These are phyloP conservation scores for Mnemiopsis leidyi DNA, from an alignment of 37 sponge, comb jelly and placozoan genomes.

Conservation along the genomic window DNA sequence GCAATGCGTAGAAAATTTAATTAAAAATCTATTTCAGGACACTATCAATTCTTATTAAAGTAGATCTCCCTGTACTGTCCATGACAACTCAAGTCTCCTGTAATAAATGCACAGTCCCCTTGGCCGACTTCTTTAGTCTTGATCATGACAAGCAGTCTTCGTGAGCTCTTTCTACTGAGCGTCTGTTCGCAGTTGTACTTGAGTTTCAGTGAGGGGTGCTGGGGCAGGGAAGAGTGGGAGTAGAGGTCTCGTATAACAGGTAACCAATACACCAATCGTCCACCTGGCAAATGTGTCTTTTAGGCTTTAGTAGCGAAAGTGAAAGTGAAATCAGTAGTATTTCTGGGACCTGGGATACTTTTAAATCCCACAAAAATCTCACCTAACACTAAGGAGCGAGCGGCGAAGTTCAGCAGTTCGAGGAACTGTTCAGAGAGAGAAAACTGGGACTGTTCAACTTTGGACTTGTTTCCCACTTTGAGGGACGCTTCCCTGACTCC, in stretches of 20 bases:
- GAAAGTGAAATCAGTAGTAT: background rate
- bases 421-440: constrained; percentile 39
- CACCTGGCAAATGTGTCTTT: background rate
- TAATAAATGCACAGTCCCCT: background rate
- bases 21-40: no score
- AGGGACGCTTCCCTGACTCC: constrained; percentile 58
- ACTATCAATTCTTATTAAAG: constrained; percentile 12
- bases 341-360: no score
- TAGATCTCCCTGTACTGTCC: constrained; percentile 41
- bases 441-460: constrained; percentile 6
- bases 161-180: constrained; percentile 35
- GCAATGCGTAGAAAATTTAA: no score
- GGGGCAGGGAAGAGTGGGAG: background rate
- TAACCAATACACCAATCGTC: constrained; percentile 60
- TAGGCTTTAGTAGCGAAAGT: background rate
- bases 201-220: constrained; percentile 28
- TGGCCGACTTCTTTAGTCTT: background rate
- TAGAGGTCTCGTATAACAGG: constrained; percentile 50
- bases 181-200: constrained; percentile 28
- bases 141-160: background rate
- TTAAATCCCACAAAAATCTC: no score
- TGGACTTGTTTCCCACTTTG: background rate
- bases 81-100: background rate
- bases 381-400: constrained; percentile 6
- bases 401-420: constrained; percentile 57